Base-by-base conservation (phyloP, 2,113 vertebrate genomes). In the Neodontobutis hainanensis region DNA sequence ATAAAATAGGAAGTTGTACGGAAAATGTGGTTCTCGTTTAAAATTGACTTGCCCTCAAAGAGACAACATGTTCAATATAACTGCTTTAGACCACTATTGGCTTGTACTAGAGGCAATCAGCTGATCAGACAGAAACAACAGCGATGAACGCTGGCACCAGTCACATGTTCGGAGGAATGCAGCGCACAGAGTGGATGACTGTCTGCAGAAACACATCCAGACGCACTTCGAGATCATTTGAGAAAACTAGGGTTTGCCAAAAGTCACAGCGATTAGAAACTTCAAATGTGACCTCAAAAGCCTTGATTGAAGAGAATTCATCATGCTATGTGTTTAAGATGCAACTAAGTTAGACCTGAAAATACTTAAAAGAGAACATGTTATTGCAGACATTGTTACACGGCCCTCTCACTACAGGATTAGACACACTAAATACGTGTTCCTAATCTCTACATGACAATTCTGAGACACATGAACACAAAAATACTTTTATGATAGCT, bases 161-260 rank as follows among this genome's bases (percentile, higher is more conserved):
- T 91, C 88, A 90, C 84, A 90, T 86, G 88, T 75, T 52, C 57
- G 52, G 47, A 76, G 69, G 81, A 89, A 83, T 85, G 66, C 55
- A 55, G 69, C 49, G 36, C 56, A 36, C 12, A 8, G 34, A n/a
- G 34, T 36, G 35, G 52, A 55, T 55, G 52, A 55, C 52, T 15
- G 34, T 55, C 52, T 55, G 52, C 35, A 55, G 52, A 55, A 11
- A 32, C 49, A 15, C 47, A 16, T 11, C 16, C 5, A 14, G 32
- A 53, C 51, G 32, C 32, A 53, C 51, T 3, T 32, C 32, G 14
- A 7, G 11, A 3, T 4, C 51, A 53, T 11, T 32, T 2, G 12
- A 36, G 32, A 5, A 55, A 19, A 32, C 1, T 5, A 5, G 10
- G 51, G 34, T 36, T n/a, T 14, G 12, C 11, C 7, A 6, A 55